Conservation (phyloP, 2,888 invertebrate species). For the Leucozona laternaria region DNA sequence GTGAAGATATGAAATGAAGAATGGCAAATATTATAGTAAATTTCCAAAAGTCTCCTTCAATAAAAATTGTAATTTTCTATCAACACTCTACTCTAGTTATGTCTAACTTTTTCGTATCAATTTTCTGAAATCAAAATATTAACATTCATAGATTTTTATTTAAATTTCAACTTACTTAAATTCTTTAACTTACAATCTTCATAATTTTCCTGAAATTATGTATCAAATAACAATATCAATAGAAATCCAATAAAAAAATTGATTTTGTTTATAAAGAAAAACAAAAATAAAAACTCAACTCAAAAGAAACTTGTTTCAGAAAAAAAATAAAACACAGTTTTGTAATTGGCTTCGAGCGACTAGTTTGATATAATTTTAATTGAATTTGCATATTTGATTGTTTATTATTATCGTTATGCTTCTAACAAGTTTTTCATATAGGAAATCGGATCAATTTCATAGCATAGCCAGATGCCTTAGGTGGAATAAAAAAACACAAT, state of each 20-base stretch:
- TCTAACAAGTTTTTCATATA: constrained; percentile 1
- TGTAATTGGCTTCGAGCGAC: constrained; percentile 45
- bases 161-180: too few relatives aligned
- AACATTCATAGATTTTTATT: too few relatives aligned
- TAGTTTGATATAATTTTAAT: constrained; percentile 61
- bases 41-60: too few relatives aligned
- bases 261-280: background rate
- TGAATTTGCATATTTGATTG: constrained; percentile 70
- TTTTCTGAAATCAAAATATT: too few relatives aligned
- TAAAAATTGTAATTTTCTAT: too few relatives aligned
- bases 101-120: too few relatives aligned
- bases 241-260: constrained; percentile 14
- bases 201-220: background rate
- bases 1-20: too few relatives aligned
- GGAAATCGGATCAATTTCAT: constrained; percentile 19
- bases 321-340: constrained; percentile 19
- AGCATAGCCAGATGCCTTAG: background rate
- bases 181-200: too few relatives aligned
- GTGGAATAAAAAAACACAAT: background rate
- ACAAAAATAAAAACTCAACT: constrained; percentile 1
- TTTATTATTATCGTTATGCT: constrained; percentile 46
- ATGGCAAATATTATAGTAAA: too few relatives aligned
- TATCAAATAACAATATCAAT: constrained; percentile 22
- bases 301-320: constrained; percentile 23
- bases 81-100: too few relatives aligned